Evolutionary conservation across 2,113 vertebrate species (phyloP).

Genomic region (Notiomystis cincta): DNA sequence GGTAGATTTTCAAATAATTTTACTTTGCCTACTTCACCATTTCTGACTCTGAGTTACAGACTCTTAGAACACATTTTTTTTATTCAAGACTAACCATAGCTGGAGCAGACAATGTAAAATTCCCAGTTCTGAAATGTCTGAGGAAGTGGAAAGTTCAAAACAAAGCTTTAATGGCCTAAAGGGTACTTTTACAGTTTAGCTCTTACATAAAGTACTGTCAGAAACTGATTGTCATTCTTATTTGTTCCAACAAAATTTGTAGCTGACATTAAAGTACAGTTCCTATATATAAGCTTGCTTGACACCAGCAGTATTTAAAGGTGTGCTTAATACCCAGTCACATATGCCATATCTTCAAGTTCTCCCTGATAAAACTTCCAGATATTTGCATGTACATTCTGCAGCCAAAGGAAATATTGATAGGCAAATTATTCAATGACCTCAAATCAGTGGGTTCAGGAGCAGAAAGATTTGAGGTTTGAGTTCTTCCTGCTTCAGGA

Average conservation of each 20-base stretch:
- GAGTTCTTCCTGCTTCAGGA: not conserved
- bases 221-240: not conserved
- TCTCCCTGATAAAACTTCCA: not conserved
- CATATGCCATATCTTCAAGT: not conserved
- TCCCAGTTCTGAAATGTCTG: not conserved
- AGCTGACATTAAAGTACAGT: not conserved
- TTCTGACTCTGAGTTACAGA: not conserved
- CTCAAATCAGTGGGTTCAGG: not conserved
- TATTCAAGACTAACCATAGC: not conserved
- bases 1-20: not conserved
- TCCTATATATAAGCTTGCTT: not conserved
- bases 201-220: not conserved
- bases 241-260: not conserved
- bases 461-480: not conserved
- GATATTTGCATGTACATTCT: not conserved
- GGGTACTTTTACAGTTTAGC: not conserved
- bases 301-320: not conserved
- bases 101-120: not conserved
- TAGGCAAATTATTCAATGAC: not conserved
- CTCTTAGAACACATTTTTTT: not conserved
- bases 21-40: not conserved
- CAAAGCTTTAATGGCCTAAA: not conserved
- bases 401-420: not conserved
- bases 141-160: not conserved
- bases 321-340: not conserved